Base-by-base conservation (phyloP, 2,797 vertebrate genomes). In the Channa striata region DNA sequence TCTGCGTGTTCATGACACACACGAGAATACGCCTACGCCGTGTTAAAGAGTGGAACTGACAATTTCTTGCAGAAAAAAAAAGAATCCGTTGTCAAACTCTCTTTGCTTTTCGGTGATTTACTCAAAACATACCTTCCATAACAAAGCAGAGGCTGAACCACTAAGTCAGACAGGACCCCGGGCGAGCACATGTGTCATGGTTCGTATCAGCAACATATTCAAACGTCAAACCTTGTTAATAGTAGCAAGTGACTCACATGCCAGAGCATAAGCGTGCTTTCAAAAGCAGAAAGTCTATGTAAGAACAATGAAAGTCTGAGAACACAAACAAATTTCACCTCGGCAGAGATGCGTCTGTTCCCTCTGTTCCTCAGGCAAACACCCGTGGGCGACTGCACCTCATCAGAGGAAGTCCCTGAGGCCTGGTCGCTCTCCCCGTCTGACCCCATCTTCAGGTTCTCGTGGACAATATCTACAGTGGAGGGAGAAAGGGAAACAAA, bases 351-450 rank as follows among this genome's bases (percentile, higher is more conserved):
- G 78, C 96, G 94, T 59, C 97, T 94, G 82, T 96, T 96, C 88
- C 96, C 95, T 83, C 96, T 91, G 92, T 96, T 97, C 90, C 97
- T 95, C 85, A 98, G 94, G 90, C 97, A 98, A 85, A 98, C 97
- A 43, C 96, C 97, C 0, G 96, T 96, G 50, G 97, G 97, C 20
- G 97, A 98, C 80, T 98, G 97, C 75, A 98, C 96, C 93, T 98
- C 97, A 81, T 98, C 97, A 7, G 97, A 98, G 49, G 97, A 98
- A 0, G 97, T 98, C 77, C 96, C 97, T n/a, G 97, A 98, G 19
- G 97, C 96, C 88, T 98, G 97, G 91, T 98, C 97, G 59, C 97
- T 98, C 93, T 98, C 97, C 67, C 97, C 97, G 62, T 98, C 97
- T 1, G 97, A 98, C 50, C 97, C 97, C 95, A 98, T 97, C 93